These are phyloP conservation scores for Eupeodes corollae DNA, from an alignment of 1,140 invertebrate genomes.

Conservation along the genomic window DNA sequence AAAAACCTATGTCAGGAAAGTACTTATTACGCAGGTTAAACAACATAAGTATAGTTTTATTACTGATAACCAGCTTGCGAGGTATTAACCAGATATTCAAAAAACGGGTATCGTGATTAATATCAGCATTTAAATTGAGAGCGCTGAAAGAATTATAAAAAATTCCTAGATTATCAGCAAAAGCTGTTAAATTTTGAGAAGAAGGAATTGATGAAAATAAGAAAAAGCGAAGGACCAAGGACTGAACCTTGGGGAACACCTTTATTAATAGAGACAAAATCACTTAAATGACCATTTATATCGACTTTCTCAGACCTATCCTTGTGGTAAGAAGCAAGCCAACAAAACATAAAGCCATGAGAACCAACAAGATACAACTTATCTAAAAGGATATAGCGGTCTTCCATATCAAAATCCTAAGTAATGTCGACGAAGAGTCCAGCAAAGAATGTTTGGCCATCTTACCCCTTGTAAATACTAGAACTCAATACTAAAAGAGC, in stretches of 20 bases:
- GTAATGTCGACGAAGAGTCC: not conserved
- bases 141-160: not conserved
- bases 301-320: not conserved
- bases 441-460: not conserved
- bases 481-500: not conserved
- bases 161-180: not conserved
- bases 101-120: not conserved
- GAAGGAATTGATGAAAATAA: not conserved
- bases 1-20: not conserved
- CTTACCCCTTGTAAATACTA: not conserved
- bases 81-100: not conserved
- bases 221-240: no score
- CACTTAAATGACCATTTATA: not conserved
- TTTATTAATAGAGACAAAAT: not conserved
- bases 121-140: not conserved
- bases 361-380: not conserved
- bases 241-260: no score
- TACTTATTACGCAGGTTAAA: not conserved
- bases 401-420: not conserved
- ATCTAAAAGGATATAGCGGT: not conserved
- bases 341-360: not conserved
- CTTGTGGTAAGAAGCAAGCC: not conserved
- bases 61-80: not conserved
- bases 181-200: not conserved
- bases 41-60: not conserved